Evolutionary conservation across 2,113 vertebrate genomes (phyloP).

Genomic region (Phycodurus eques): DNA sequence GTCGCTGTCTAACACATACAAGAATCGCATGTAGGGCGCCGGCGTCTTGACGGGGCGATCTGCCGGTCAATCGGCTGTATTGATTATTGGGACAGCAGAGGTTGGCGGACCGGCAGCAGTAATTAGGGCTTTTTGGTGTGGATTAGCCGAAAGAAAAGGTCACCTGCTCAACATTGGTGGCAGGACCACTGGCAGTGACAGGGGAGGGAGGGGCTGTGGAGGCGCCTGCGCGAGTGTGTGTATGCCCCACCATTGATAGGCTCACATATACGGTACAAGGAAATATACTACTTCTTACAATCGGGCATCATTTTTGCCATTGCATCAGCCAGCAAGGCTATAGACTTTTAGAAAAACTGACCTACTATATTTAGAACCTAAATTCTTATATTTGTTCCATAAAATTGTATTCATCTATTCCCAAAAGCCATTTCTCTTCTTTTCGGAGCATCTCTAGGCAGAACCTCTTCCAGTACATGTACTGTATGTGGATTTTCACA

Average conservation of each 20-base stretch:
- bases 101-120: conserved; percentile 89
- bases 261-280: not conserved
- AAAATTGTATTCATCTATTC: no score
- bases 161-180: conserved; percentile 91
- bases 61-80: conserved; percentile 84
- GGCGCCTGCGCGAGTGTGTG: not conserved
- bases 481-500: no score
- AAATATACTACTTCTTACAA: not conserved
- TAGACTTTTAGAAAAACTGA: no score
- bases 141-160: conserved; percentile 98
- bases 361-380: no score
- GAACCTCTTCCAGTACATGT: no score
- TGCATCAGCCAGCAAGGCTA: no score
- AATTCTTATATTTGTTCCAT: no score
- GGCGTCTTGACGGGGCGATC: conserved; percentile 89
- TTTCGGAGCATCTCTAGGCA: no score
- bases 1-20: conserved; percentile 12
- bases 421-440: no score
- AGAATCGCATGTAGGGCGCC: conserved; percentile 54
- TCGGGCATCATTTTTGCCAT: not conserved
- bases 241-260: conserved; percentile 28
- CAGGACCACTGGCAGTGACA: conserved; percentile 76
- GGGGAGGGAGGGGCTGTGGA: conserved; percentile 22
- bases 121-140: conserved; percentile 99
- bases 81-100: conserved; percentile 89